These are phyloP conservation scores for Sepiola atlantica DNA, from an alignment of 2,888 invertebrate genomes.

Conservation along the genomic window DNA sequence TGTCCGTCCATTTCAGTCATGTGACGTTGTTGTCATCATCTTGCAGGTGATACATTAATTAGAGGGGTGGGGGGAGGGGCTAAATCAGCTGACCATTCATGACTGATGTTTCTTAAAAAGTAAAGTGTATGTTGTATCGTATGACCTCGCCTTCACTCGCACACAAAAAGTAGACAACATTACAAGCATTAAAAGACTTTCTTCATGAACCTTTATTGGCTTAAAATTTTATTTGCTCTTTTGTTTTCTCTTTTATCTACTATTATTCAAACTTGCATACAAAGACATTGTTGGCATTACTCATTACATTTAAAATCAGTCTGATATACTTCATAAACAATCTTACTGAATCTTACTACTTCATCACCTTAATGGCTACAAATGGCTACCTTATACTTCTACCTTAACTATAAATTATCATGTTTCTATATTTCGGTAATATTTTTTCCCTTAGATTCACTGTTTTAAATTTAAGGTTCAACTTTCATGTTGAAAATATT, in stretches of 20 bases:
- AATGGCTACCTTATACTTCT: neutral
- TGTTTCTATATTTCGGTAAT: neutral
- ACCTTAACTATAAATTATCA: neutral
- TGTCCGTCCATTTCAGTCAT: conserved; percentile 23
- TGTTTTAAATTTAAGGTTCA: neutral
- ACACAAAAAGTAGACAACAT: neutral
- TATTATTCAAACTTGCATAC: neutral
- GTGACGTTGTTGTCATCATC: neutral
- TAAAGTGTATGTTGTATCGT: neutral
- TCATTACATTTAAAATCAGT: neutral
- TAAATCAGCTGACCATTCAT: neutral
- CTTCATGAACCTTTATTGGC: too few relatives aligned
- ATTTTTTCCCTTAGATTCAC: neutral
- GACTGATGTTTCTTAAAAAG: neutral
- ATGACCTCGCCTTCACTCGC: too few relatives aligned
- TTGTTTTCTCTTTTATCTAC: too few relatives aligned
- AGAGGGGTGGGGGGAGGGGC: neutral
- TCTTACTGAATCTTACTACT: neutral
- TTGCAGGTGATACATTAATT: neutral
- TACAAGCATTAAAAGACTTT: neutral
- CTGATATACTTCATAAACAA: neutral
- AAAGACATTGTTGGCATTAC: neutral
- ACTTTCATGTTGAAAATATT: neutral
- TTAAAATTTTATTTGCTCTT: too few relatives aligned
- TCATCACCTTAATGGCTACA: neutral